Conservation (phyloP, 1,140 invertebrate species). For the Ditylenchus dipsaci region DNA sequence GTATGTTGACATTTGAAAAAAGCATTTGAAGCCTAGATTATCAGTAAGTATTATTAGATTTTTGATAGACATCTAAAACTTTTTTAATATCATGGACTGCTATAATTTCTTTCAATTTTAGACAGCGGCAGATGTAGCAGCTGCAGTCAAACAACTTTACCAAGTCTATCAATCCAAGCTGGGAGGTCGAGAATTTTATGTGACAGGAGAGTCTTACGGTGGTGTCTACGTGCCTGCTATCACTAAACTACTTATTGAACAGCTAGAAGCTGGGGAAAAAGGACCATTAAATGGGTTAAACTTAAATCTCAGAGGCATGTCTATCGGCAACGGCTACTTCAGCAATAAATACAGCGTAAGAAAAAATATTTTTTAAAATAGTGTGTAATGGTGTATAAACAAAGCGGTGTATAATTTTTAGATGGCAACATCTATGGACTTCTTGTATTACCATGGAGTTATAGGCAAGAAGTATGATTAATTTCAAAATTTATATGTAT, state of each 20-base stretch:
- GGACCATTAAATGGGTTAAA: neutral
- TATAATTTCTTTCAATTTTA: too few relatives aligned
- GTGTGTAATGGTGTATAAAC: neutral
- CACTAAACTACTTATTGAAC: slow-evolving; percentile 37
- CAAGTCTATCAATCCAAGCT: slow-evolving; percentile 62
- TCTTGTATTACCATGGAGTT: neutral
- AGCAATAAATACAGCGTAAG: neutral
- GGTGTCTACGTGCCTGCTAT: slow-evolving; percentile 61
- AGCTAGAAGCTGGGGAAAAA: slow-evolving; percentile 6
- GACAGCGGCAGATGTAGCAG: slow-evolving; percentile 59
- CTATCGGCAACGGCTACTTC: slow-evolving; percentile 16
- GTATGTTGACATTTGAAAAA: too few relatives aligned
- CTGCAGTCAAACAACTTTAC: slow-evolving; percentile 63
- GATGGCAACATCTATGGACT: neutral
- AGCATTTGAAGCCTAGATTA: too few relatives aligned
- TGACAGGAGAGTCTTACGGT: slow-evolving; percentile 61
- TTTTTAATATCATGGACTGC: too few relatives aligned
- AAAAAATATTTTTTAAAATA: too few relatives aligned
- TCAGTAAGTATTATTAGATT: too few relatives aligned
- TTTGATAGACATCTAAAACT: too few relatives aligned
- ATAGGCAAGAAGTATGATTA: neutral
- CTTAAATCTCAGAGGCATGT: slow-evolving; percentile 20
- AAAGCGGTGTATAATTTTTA: neutral
- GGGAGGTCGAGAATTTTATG: slow-evolving; percentile 59
- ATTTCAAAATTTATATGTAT: too few relatives aligned